These are phyloP conservation scores for Lasioglossum calceatum DNA, from an alignment of 2,888 invertebrate species.

Conservation along the genomic window DNA sequence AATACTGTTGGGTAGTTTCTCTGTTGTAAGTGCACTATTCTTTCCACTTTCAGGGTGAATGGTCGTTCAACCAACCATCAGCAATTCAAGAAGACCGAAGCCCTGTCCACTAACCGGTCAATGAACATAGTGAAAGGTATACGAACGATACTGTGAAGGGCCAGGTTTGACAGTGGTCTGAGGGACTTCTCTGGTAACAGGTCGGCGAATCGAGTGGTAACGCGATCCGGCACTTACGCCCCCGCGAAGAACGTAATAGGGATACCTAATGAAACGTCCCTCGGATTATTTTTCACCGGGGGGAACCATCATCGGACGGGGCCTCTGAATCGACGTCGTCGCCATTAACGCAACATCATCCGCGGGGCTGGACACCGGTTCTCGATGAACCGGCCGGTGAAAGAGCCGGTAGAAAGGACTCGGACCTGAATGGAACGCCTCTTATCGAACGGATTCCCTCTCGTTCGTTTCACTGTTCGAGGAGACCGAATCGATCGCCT, in stretches of 20 bases:
- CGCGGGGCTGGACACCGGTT: slow-evolving; percentile 29
- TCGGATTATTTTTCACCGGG: slow-evolving; percentile 57
- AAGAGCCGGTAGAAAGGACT: slow-evolving; percentile 9
- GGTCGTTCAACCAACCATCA: background rate
- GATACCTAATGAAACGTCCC: slow-evolving; percentile 54
- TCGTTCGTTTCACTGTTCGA: slow-evolving; percentile 6
- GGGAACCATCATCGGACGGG: background rate
- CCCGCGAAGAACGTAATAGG: slow-evolving; percentile 41
- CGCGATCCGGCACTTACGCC: slow-evolving; percentile 51
- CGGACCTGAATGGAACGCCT: slow-evolving; percentile 8
- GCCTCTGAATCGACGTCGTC: slow-evolving; percentile 39
- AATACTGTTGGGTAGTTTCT: too few relatives aligned
- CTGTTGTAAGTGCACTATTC: background rate
- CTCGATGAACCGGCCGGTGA: slow-evolving; percentile 9
- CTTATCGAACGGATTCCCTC: slow-evolving; percentile 6
- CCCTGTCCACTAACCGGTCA: background rate
- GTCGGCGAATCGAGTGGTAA: slow-evolving; percentile 50
- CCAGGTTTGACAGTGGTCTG: slow-evolving; percentile 36
- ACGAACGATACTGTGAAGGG: slow-evolving; percentile 28
- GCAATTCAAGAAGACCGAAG: background rate
- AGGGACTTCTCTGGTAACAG: slow-evolving; percentile 35
- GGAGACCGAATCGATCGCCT: slow-evolving; percentile 37
- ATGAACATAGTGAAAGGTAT: slow-evolving; percentile 52
- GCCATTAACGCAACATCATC: slow-evolving; percentile 58
- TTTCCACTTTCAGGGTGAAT: background rate